Evolutionary conservation across 2,113 vertebrate species (phyloP), one percentile per base, ranked within the genome.

Genomic region (Prochilodus magdalenae): DNA sequence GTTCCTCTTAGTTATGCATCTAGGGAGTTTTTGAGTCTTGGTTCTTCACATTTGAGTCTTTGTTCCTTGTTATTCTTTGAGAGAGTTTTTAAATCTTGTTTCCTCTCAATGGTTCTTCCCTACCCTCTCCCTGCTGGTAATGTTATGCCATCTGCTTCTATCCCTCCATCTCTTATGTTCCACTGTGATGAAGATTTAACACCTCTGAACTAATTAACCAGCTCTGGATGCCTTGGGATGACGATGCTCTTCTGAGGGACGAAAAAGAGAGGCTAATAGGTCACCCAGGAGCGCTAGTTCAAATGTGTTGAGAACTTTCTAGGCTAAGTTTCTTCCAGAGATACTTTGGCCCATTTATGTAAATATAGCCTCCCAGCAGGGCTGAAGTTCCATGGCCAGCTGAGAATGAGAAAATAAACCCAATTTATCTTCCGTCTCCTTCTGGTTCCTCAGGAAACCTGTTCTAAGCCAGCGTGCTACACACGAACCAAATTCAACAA

Each of bases 241-340:
- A 11, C 8, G 49, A 51, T 51, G 16, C 30, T 36, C 59, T n/a
- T 60, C 59, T 59, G 12, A 11, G 30, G 44, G 55, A 40, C 18
- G 73, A 53, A 47, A 51, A 14, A 14, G 27, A 44, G 14, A 66
- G 63, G 62, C 36, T 33, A 33, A 20, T 20, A 20, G 18, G 15
- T 85, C 83, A 87, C 72, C n/a, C 86, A 88, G 83, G 27, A 65
- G 26, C 27, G 13, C 4, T 16, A 18, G 44, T 16, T 27, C 22
- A 26, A 33, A 24, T 65, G 12, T 36, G 15, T 36, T 40, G 27
- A 27, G n/a, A 26, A 51, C 62, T 66, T 69, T 30, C 26, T 40
- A n/a, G 4, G 27, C 33, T 55, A 26, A 15, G 29, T 66, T 66
- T 66, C 15, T 33, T 30, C 27, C 26, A 13, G 26, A 63, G 24